Base-by-base conservation (phyloP, 2,888 invertebrate species). In the Eristalis intricaria region DNA sequence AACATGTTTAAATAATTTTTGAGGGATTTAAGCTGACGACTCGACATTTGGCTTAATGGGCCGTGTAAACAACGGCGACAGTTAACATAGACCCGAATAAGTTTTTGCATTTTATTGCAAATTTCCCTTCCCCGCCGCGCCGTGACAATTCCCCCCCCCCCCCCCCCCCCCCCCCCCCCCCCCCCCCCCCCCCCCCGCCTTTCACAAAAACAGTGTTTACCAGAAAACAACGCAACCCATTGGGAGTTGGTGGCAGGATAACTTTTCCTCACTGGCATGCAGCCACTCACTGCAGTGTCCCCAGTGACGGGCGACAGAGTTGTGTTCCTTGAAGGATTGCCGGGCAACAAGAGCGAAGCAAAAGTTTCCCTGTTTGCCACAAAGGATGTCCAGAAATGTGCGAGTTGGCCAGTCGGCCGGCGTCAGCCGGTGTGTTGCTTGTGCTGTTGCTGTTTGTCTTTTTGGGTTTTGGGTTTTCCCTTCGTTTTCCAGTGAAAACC, bases 21-120 rank as follows among this genome's bases (percentile, higher is more conserved):
- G 73, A 87, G 60, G 68, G 73, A 87, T 73, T 87, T 84, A 87
- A 87, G 68, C 82, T 86, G 82, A 86, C 82, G 74, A 86, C 66
- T 66, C 78, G 70, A 82, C 79, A 87, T 79, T 79, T 77, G 87
- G 84, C 78, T 87, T 87, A 87, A 84, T 87, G 87, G 80, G 68
- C 80, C 73, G 84, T 83, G 76, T 84, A 87, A 83, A 80, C 84
- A 87, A 80, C 73, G 60, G 71, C 73, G 87, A 87, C 87, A 84
- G 80, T 80, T 73, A 80, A 87, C 87, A 80, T 84, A 73, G 79
- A 66, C 76, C 69, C 50, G 69, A 75, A 84, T 87, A 87, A 84
- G 80, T 84, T 74, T 71, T 68, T 75, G 26, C 32, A 76, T 87
- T 76, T 87, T 80, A 87, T 76, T 76, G 68, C 76, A 83, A n/a